A percentile compares a stretch with the other conserved stretches of the same genome.
phyloP scores from a whole-genome alignment of 2,888 invertebrate species.

The Amaurobius ferox region DNA sequence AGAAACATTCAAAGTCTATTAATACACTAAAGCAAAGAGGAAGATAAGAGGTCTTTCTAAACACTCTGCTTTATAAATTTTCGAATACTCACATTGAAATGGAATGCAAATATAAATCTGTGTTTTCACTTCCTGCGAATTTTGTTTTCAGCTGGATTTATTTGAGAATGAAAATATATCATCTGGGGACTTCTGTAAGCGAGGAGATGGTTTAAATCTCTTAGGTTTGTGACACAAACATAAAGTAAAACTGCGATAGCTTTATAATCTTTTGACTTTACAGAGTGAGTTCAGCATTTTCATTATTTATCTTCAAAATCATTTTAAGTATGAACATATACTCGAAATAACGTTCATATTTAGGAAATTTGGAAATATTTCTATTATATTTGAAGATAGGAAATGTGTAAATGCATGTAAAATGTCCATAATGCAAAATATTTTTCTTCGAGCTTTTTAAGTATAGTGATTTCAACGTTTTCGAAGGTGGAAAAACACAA shows the following conservation, averaged over 20 bases:
- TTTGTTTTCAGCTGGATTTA: not conserved
- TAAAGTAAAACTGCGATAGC: not conserved
- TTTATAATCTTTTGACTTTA: not conserved
- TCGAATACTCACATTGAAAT: not conserved
- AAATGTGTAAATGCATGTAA: too few relatives aligned
- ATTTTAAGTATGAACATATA: too few relatives aligned
- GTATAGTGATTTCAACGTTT: too few relatives aligned
- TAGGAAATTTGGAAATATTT: too few relatives aligned
- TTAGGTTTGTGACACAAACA: not conserved
- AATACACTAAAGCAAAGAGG: not conserved
- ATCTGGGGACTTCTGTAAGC: not conserved
- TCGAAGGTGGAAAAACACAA: too few relatives aligned
- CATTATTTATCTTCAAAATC: not conserved
- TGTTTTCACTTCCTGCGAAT: not conserved
- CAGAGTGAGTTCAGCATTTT: not conserved
- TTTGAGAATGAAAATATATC: not conserved
- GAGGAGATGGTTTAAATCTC: not conserved
- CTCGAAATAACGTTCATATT: too few relatives aligned
- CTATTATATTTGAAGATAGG: too few relatives aligned
- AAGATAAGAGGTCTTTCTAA: not conserved
- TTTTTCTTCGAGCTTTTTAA: too few relatives aligned
- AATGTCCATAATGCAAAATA: too few relatives aligned
- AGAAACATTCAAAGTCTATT: not conserved
- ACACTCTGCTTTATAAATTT: not conserved
- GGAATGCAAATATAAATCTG: conserved; percentile 13